These are phyloP conservation scores for Harpalus rufipes DNA, from an alignment of 2,888 invertebrate genomes.

Conservation along the genomic window DNA sequence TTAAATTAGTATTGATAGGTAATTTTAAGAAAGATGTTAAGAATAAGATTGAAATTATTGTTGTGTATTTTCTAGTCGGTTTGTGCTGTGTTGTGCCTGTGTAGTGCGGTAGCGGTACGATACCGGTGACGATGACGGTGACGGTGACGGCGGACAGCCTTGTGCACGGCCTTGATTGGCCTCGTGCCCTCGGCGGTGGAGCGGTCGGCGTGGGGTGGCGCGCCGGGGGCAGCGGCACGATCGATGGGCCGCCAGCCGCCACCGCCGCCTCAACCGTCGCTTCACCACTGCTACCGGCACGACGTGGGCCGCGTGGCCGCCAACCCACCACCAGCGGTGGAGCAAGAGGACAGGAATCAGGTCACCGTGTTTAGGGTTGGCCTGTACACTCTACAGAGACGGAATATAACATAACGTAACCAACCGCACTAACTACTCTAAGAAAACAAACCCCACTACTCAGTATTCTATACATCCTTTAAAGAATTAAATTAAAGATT, in stretches of 20 bases:
- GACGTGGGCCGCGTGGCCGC: slow-evolving; percentile 42
- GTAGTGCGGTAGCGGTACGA: slow-evolving; percentile 35
- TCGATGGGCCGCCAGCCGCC: slow-evolving; percentile 62
- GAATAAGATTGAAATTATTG: no score
- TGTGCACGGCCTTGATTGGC: slow-evolving; percentile 66
- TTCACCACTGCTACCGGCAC: slow-evolving; percentile 15
- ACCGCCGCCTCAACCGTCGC: slow-evolving; percentile 19
- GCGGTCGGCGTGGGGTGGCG: slow-evolving; percentile 66
- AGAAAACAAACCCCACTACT: no score
- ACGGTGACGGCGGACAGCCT: slow-evolving; percentile 55
- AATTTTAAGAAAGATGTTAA: no score
- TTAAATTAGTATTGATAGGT: no score
- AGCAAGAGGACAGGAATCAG: slow-evolving; percentile 65
- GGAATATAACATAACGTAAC: not conserved
- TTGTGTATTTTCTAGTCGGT: no score
- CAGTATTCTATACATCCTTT: no score
- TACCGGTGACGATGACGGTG: slow-evolving; percentile 10
- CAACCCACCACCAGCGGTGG: slow-evolving; percentile 33
- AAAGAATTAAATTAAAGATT: no score
- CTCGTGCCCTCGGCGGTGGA: slow-evolving; percentile 62
- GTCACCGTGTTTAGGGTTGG: slow-evolving; percentile 69
- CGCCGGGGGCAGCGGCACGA: slow-evolving; percentile 66
- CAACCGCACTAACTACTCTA: not conserved
- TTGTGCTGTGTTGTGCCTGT: not conserved
- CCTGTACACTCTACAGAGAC: slow-evolving; percentile 65